These are phyloP conservation scores for Caracal caracal DNA, from an alignment of 2,113 vertebrate genomes.

Conservation along the genomic window DNA sequence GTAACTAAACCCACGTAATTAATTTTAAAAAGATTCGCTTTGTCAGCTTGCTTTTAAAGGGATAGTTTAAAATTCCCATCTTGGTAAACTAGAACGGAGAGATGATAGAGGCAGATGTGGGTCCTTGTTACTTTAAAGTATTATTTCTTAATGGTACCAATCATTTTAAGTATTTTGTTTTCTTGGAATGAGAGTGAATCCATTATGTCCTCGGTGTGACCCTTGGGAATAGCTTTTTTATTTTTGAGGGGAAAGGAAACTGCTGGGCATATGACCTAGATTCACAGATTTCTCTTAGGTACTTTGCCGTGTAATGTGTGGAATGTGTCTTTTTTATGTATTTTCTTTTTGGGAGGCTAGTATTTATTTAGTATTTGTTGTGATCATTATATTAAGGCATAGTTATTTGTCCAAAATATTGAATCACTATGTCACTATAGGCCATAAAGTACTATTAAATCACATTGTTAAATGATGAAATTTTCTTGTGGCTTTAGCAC, in stretches of 20 bases:
- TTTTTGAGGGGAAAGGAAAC: constrained; percentile 58
- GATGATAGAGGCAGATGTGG: neutral
- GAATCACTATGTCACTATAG: constrained; percentile 22
- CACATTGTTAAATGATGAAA: constrained; percentile 36
- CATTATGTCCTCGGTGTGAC: constrained; percentile 81
- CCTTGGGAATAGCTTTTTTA: constrained; percentile 80
- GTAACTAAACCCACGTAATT: constrained; percentile 73
- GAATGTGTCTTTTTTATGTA: neutral
- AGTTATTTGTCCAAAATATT: constrained; percentile 41
- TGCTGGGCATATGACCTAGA: constrained; percentile 52
- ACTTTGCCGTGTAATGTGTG: neutral
- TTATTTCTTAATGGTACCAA: constrained; percentile 73
- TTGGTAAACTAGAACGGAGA: constrained; percentile 57
- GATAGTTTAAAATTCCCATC: constrained; percentile 67
- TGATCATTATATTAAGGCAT: constrained; percentile 9
- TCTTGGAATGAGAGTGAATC: constrained; percentile 82
- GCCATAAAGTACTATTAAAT: constrained; percentile 51
- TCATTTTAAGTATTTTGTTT: constrained; percentile 81
- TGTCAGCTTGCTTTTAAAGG: constrained; percentile 76
- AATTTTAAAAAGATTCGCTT: constrained; percentile 74
- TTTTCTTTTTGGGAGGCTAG: constrained; percentile 24
- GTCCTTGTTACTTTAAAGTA: constrained; percentile 25
- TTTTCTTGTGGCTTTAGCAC: constrained; percentile 53
- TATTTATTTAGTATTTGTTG: constrained; percentile 58
- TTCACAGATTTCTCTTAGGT: constrained; percentile 56